Base-by-base conservation (phyloP, 2,113 vertebrate species). In the Marmota monax region DNA sequence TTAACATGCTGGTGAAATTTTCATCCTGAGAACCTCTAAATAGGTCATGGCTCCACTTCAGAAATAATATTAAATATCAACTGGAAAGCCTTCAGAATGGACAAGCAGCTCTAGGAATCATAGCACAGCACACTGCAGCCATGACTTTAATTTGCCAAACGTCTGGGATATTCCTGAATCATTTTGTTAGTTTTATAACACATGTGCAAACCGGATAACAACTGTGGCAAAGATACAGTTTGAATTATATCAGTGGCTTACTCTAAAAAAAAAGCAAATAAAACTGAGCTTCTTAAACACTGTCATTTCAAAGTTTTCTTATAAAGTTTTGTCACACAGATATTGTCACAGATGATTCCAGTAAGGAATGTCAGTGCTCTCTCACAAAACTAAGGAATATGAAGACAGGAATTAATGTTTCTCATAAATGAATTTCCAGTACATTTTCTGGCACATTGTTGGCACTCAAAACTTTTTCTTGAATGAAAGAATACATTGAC, bases 301-400 rank as follows among this genome's bases (percentile, higher is more conserved):
- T 51, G 9, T 94, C 27, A 94, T 67, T 84, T 88, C 27, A 80
- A 93, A 83, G 5, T 95, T 89, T 89, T 96, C 53, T 74, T 42
- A 74, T n/a, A 70, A 84, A 23, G 11, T 72, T 84, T 42, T 83
- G 3, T 29, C n/a, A 29, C 10, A 56, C 48, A 58, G 22, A 53
- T 22, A 45, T n/a, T 39, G 10, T 87, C 8, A 70, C 5, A 63
- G n/a, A 16, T 45, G 37, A 76, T 23, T 61, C 23, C 51, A 13
- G 2, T 63, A 25, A 76, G 18, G 39, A 88, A 83, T 61, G 67
- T 7, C 34, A 6, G 10, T 27, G 8, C 5, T 78, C 13, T 42
- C 34, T 20, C 22, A 67, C 5, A 79, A 93, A 95, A 86, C 27
- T 13, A 77, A 69, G 16, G 45, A 58, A 85, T 85, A 84, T 77